Base-by-base conservation (phyloP, 2,797 vertebrate species). In the Xiphorhynchus erythropygius region DNA sequence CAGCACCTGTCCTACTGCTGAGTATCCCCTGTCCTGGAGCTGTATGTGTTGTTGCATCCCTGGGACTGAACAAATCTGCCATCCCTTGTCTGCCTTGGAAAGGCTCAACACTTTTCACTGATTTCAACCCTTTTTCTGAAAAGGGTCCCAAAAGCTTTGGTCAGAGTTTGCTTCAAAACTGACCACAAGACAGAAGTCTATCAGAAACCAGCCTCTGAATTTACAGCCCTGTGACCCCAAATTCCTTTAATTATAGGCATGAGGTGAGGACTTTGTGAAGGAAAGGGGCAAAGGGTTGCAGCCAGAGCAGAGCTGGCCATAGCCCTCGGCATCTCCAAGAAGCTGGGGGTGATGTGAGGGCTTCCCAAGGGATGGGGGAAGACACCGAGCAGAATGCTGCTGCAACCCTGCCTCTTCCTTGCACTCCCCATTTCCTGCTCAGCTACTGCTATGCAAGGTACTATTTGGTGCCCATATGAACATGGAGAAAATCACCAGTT, bases 401-500 rank as follows among this genome's bases (percentile, higher is more conserved):
- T n/a, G 16, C 2, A 5, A 17, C 32, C 0, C 4, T 50, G n/a
- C n/a, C 39, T 78, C 13, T 53, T 78, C 76, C 78, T 59, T 69
- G 27, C 39, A 18, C 9, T 71, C 41, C 50, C 13, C 12, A 2
- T 64, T 68, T 76, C 46, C 74, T 90, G 46, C 50, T 39, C 52
- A 75, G 87, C 60, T 73, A 76, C 73, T 81, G 64, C 68, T 53
- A 24, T 11, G 27, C 55, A 30, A 86, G 35, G 41, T 73, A 52
- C 73, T 63, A 17, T 69, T 64, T 86, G 37, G 52, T 73, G 28
- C 59, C 37, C 2, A 10, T 13, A 33, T 10, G 53, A 88, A 90
- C 28, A 50, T 69, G 59, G 70, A 87, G 85, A 86, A 96, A 94
- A 96, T 88, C 71, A 77, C 56, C 67, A 57, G 89, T 82, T 90